Conservation (phyloP, 2,888 invertebrate species). For the Chydorus sphaericus region DNA sequence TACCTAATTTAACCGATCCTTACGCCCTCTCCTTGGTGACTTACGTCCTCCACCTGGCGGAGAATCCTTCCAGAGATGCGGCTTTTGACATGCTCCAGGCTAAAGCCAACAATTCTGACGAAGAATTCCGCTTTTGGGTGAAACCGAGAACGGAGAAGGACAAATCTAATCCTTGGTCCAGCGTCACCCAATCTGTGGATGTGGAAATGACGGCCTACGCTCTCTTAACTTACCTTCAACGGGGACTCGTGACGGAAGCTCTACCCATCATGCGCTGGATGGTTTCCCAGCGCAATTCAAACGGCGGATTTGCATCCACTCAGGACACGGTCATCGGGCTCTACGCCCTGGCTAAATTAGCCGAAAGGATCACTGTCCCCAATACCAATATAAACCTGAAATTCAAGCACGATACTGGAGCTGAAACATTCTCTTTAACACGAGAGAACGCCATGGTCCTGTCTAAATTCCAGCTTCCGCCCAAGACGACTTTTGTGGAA, state of each 20-base stretch:
- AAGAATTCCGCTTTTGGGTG: conserved; percentile 42
- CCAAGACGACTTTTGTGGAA: conserved; percentile 45
- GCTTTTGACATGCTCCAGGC: conserved; percentile 45
- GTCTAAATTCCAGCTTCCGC: conserved; percentile 49
- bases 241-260: conserved; percentile 32
- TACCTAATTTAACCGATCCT: conserved; percentile 48
- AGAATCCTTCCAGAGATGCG: conserved; percentile 50
- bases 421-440: conserved; percentile 39
- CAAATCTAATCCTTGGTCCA: conserved; percentile 47
- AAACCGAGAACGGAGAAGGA: conserved; percentile 40
- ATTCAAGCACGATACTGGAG: conserved; percentile 38
- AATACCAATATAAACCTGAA: conserved; percentile 36
- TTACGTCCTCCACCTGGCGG: conserved; percentile 58
- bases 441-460: conserved; percentile 63
- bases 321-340: conserved; percentile 64
- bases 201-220: conserved; percentile 83
- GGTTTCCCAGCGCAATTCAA: conserved; percentile 47
- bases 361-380: conserved; percentile 39
- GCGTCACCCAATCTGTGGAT: conserved; percentile 50
- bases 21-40: conserved; percentile 63
- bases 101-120: conserved; percentile 29
- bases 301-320: conserved; percentile 56
- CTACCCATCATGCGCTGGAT: conserved; percentile 57
- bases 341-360: conserved; percentile 50
- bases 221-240: conserved; percentile 47